phyloP scores from a whole-genome alignment of 2,797 vertebrate species.

The Periophthalmus magnuspinnatus region DNA sequence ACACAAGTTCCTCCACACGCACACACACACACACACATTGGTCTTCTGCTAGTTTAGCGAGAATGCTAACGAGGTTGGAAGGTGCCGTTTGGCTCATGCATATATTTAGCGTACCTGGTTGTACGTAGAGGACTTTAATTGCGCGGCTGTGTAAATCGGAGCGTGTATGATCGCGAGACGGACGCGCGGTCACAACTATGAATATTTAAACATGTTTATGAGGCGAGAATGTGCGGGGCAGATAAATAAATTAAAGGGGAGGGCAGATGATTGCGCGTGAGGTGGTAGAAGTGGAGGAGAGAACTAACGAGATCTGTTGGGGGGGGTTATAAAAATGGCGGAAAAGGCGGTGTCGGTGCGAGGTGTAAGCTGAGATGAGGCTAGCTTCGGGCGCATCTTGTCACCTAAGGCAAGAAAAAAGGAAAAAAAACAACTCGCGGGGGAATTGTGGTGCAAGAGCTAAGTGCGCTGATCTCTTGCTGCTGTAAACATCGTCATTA shows the following conservation, averaged over 20 bases:
- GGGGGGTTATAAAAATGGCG: too few relatives aligned
- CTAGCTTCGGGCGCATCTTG: slow-evolving; percentile 28
- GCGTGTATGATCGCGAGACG: slow-evolving; percentile 13
- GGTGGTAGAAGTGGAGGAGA: not conserved
- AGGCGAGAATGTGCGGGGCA: not conserved
- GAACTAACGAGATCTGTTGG: too few relatives aligned
- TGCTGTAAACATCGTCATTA: slow-evolving; percentile 14
- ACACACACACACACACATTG: slow-evolving; percentile 18
- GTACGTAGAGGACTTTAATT: slow-evolving; percentile 22
- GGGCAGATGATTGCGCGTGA: not conserved
- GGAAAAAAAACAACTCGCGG: not conserved
- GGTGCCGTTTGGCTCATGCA: slow-evolving; percentile 22
- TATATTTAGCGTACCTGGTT: slow-evolving; percentile 7
- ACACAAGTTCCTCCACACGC: slow-evolving; percentile 40
- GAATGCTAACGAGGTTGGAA: slow-evolving; percentile 25
- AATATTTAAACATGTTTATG: slow-evolving; percentile 51
- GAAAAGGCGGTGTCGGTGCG: too few relatives aligned
- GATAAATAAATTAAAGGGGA: slow-evolving; percentile 11
- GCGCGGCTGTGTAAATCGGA: slow-evolving; percentile 31
- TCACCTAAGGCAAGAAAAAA: slow-evolving; percentile 31
- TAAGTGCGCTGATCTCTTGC: slow-evolving; percentile 25
- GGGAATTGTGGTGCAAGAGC: slow-evolving; percentile 13
- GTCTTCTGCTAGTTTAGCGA: slow-evolving; percentile 39
- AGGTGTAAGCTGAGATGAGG: slow-evolving; percentile 11
- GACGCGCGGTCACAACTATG: slow-evolving; percentile 20